Evolutionary conservation across 2,797 vertebrate species (phyloP), one percentile per base, ranked within the genome.

Genomic region (Poeciliopsis infans): DNA sequence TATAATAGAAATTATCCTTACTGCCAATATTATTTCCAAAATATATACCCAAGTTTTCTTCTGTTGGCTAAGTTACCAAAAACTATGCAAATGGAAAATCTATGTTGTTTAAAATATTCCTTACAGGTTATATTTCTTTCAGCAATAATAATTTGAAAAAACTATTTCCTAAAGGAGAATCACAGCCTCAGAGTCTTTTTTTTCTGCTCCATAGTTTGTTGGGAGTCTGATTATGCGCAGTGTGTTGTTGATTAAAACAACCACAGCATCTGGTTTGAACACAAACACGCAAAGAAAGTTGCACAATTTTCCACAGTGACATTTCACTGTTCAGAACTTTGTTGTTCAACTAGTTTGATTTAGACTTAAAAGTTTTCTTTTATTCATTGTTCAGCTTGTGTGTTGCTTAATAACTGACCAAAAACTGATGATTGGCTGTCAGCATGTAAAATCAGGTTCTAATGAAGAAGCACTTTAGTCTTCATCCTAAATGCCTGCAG

Each of bases 401-500:
- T 70, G 66, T 43, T 45, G 39, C 39, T 25, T 69, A 43, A 43
- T 69, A 15, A 45, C 31, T 66, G 61, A 66, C 18, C 61, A 66
- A 5, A n/a, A 45, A 43, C 45, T 16, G 13, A 46, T 46, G 41
- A 41, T 69, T 69, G 23, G 41, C 41, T 46, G 25, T 45, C 13
- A 7, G 6, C 11, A 23, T 13, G 25, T 13, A 69, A 69, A 43
- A 43, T n/a, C 2, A 41, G 36, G 39, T 66, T 39, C 6, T 10
- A 74, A 81, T 18, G 46, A 73, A 36, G 76, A 6, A 61, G 49
- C 45, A 73, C 55, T 33, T 77, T 53, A 73, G 82, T 86, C 23
- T 49, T 74, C 51, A 53, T 71, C 76, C 31, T 85, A 13, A 83
- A 39, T 46, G 28, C 33, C 77, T 86, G 68, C n/a, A 68, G 33